Conservation (phyloP, 2,797 vertebrate genomes). For the Paguma larvata region DNA sequence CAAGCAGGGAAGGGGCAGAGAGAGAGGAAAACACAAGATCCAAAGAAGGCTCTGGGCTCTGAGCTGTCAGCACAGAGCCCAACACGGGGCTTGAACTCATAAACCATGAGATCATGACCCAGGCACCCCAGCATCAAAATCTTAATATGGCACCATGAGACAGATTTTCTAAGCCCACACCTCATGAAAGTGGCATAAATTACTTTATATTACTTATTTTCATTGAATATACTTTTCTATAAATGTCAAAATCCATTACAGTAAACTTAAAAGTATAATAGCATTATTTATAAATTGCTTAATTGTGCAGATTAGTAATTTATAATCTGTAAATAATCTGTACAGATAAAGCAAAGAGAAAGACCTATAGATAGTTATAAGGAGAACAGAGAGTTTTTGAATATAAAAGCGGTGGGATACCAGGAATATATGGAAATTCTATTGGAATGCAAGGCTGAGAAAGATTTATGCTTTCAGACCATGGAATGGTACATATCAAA, state of each 20-base stretch:
- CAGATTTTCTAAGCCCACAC: background rate
- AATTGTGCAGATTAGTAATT: background rate
- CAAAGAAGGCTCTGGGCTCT: too few relatives aligned
- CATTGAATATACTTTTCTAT: background rate
- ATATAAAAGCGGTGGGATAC: background rate
- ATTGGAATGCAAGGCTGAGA: background rate
- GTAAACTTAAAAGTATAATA: background rate
- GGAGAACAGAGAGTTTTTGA: background rate
- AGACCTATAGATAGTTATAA: background rate
- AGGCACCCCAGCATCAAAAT: background rate
- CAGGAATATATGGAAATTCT: background rate
- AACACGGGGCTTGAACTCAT: too few relatives aligned
- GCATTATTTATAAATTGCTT: background rate
- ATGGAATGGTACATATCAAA: background rate
- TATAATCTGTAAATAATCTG: background rate
- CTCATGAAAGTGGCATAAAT: background rate
- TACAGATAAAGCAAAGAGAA: background rate
- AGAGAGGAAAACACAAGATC: too few relatives aligned
- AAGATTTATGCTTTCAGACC: background rate
- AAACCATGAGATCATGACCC: too few relatives aligned
- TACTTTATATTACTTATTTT: background rate
- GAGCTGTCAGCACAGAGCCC: too few relatives aligned
- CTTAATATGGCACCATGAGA: background rate
- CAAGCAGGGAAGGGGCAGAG: too few relatives aligned
- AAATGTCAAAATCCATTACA: background rate